Evolutionary conservation across 92 coral and sea anemone genomes (phyloP).

Genomic region (Actinostola sp.): DNA sequence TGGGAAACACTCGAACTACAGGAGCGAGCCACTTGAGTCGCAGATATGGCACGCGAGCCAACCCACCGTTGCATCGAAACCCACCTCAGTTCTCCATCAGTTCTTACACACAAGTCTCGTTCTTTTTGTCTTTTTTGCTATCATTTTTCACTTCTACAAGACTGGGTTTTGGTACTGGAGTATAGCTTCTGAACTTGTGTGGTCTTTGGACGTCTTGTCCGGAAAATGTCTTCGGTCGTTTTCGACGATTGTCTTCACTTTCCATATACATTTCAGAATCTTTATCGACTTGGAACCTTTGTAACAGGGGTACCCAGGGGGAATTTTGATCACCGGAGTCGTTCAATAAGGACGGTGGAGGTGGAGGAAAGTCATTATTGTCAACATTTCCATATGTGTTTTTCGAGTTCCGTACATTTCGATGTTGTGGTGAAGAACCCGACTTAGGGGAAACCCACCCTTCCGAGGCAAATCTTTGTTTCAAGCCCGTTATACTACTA

Average conservation of each 20-base stretch:
- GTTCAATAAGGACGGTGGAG: conserved; percentile 65
- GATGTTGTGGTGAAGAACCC: conserved; percentile 34
- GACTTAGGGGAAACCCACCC: conserved; percentile 39
- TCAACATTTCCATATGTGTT: conserved; percentile 1
- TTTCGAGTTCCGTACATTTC: conserved; percentile 32
- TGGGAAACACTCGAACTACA: no score
- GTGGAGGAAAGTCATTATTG: conserved; percentile 72
- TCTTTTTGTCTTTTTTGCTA: conserved; percentile 40
- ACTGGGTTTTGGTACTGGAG: conserved; percentile 64
- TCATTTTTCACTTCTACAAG: conserved; percentile 59
- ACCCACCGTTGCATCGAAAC: no score
- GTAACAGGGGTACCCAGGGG: conserved; percentile 88
- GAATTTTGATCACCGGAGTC: conserved; percentile 58
- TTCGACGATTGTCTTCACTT: conserved; percentile 71
- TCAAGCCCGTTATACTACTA: conserved; percentile 34
- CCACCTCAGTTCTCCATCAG: no score
- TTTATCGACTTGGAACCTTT: conserved; percentile 72
- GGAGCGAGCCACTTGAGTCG: no score
- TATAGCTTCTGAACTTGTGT: conserved; percentile 72
- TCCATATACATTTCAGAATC: conserved; percentile 58
- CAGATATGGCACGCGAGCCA: no score
- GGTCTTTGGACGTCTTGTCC: conserved; percentile 45
- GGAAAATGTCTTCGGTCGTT: conserved; percentile 57
- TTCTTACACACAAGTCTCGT: conserved; percentile 69
- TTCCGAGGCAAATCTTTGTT: conserved; percentile 57